Evolutionary conservation across 2,888 invertebrate species (phyloP).

Genomic region (Heterodera filipjevi): DNA sequence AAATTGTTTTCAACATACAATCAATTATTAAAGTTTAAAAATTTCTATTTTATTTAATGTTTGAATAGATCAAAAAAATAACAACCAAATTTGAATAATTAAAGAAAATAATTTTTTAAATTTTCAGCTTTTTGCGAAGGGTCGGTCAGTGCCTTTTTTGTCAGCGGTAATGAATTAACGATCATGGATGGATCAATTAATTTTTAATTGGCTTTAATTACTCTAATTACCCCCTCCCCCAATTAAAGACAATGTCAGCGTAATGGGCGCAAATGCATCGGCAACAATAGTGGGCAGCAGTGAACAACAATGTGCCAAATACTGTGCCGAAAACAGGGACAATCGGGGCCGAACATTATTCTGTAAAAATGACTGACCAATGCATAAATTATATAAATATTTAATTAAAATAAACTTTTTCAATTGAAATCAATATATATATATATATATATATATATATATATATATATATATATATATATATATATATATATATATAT

Average conservation of each 20-base stretch:
- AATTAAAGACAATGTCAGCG: slow-evolving; percentile 28
- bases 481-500: too few species aligned
- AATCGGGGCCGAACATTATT: slow-evolving; percentile 27
- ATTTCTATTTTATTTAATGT: too few species aligned
- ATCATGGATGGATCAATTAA: background rate
- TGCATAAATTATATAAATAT: slow-evolving; percentile 5
- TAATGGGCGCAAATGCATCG: slow-evolving; percentile 28
- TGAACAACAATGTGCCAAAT: slow-evolving; percentile 31
- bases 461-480: too few species aligned
- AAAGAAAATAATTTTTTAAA: slow-evolving; percentile 14
- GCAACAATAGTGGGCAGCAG: slow-evolving; percentile 22
- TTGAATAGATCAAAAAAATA: too few species aligned
- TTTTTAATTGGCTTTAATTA: background rate
- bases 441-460: too few species aligned
- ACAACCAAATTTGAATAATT: too few species aligned
- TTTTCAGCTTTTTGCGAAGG: slow-evolving; percentile 39
- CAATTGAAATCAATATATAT: too few species aligned
- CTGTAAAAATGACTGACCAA: background rate
- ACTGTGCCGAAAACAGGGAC: slow-evolving; percentile 30
- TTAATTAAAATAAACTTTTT: background rate
- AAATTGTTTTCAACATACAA: too few species aligned
- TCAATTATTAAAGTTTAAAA: too few species aligned
- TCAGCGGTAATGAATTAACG: slow-evolving; percentile 13
- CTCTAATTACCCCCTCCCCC: background rate
- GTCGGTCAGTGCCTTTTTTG: slow-evolving; percentile 33